Conservation (phyloP, 2,113 vertebrate species). For the Trematocara marginatum region DNA sequence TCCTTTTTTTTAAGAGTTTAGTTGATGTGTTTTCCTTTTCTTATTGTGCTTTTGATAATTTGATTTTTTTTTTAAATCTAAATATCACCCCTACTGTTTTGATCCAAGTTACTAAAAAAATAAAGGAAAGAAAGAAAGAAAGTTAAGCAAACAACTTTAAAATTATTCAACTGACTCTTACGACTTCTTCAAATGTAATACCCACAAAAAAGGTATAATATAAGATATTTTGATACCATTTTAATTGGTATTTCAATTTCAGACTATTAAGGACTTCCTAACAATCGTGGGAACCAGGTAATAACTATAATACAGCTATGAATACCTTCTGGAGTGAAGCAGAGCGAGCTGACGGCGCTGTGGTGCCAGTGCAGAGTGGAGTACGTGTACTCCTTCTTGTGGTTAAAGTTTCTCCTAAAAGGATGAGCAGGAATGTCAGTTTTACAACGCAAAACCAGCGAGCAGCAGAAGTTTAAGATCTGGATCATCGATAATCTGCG, state of each 20-base stretch:
- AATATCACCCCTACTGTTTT: background rate
- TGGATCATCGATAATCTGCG: background rate
- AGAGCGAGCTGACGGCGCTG: slow-evolving; percentile 77
- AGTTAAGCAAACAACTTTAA: background rate
- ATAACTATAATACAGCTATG: background rate
- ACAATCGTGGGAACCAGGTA: rapidly evolving
- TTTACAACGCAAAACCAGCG: background rate
- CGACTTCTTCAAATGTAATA: background rate
- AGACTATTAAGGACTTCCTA: background rate
- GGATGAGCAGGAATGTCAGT: background rate
- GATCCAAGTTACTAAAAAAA: background rate
- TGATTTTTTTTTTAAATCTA: too few relatives aligned
- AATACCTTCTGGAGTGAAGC: slow-evolving; percentile 86
- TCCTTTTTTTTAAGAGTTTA: background rate
- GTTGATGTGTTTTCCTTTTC: background rate
- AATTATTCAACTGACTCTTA: background rate
- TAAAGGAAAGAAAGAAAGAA: background rate
- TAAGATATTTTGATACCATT: background rate
- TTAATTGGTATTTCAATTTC: background rate
- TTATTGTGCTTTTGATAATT: background rate
- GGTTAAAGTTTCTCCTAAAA: slow-evolving; percentile 87
- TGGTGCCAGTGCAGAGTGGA: slow-evolving; percentile 90
- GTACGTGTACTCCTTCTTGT: slow-evolving; percentile 85
- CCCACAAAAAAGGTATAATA: background rate
- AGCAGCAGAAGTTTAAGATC: background rate